Percentiles rank a stretch among this genome's conserved stretches.
phyloP scores from a whole-genome alignment of 1,140 invertebrate species.

The Cyphomyrmex costatus region DNA sequence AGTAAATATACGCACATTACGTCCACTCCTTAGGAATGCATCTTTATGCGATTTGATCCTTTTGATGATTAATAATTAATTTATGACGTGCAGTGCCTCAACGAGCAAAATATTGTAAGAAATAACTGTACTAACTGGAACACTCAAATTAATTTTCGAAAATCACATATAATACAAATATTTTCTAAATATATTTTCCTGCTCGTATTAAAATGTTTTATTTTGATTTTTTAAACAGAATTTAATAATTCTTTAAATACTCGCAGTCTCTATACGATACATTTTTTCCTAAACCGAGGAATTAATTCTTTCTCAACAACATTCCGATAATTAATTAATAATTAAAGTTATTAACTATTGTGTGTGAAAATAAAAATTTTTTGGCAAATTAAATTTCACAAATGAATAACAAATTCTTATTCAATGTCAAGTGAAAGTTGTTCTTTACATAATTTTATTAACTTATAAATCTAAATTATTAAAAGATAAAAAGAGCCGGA shows the following conservation, averaged over 20 bases:
- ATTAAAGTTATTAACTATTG: not conserved
- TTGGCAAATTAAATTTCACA: not conserved
- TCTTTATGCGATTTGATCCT: constrained; percentile 71
- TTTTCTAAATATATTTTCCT: not conserved
- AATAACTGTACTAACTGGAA: not conserved
- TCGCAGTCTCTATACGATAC: not conserved
- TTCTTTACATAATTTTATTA: not conserved
- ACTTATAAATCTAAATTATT: not conserved
- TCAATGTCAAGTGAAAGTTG: not conserved
- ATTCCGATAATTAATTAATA: not conserved
- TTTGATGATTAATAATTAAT: constrained; percentile 52
- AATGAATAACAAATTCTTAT: not conserved
- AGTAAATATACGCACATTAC: constrained; percentile 86
- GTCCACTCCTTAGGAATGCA: constrained; percentile 79
- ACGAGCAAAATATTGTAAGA: constrained; percentile 1
- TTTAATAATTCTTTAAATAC: not conserved
- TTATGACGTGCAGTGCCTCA: not conserved
- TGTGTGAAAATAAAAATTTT: not conserved
- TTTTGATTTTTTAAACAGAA: not conserved
- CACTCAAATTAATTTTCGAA: not conserved
- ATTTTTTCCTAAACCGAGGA: not conserved
- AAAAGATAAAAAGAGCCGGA: not conserved
- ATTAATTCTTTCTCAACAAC: not conserved
- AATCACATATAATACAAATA: not conserved
- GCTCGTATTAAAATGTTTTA: not conserved